Evolutionary conservation across 2,797 vertebrate species (phyloP).

Genomic region (Aphelocoma californica): DNA sequence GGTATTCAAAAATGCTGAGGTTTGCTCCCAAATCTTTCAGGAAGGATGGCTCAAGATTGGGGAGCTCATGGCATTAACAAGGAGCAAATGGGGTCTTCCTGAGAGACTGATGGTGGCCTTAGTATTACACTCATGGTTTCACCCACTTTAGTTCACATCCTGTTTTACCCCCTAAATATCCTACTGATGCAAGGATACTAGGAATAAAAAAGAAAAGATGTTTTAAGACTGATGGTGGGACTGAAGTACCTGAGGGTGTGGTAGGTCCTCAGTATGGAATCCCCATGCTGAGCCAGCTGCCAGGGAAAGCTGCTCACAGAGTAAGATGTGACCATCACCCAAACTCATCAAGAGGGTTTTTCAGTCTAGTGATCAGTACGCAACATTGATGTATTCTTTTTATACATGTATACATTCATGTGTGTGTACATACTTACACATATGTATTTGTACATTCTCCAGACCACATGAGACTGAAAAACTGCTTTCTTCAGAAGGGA

Average conservation of each 20-base stretch:
- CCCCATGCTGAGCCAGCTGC: neutral
- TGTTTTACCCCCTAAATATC: neutral
- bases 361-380: neutral
- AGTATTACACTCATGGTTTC: neutral
- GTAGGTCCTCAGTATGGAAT: neutral
- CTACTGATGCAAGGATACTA: neutral
- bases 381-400: neutral
- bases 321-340: neutral
- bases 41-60: neutral
- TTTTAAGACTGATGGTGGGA: neutral
- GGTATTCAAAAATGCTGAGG: neutral
- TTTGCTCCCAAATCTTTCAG: neutral
- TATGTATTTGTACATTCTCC: rapidly evolving
- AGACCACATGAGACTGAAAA: neutral
- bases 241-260: neutral
- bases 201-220: neutral
- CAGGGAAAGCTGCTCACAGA: neutral
- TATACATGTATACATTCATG: neutral
- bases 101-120: neutral
- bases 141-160: neutral
- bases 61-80: neutral
- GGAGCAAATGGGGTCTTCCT: neutral
- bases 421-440: neutral
- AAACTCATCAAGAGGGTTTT: neutral
- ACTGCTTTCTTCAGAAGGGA: neutral